These are phyloP conservation scores for Eledona agricola DNA, from an alignment of 2,888 invertebrate genomes.

Conservation along the genomic window DNA sequence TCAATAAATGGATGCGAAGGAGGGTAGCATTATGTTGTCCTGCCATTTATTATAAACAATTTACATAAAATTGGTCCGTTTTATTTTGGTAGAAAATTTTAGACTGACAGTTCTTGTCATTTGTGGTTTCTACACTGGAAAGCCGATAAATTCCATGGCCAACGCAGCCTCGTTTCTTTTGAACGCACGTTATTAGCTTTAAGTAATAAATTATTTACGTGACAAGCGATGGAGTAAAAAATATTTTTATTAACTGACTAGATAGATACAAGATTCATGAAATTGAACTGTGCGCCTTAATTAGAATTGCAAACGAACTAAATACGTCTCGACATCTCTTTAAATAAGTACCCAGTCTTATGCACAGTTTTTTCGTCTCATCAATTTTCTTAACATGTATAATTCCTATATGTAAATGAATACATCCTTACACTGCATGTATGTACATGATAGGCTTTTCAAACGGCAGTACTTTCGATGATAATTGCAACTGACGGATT, in stretches of 20 bases:
- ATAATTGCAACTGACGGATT: constrained; percentile 6
- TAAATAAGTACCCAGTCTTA: constrained; percentile 48
- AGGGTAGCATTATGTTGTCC: too few species aligned
- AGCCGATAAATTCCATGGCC: too few species aligned
- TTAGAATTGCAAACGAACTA: constrained; percentile 3
- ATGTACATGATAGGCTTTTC: constrained; percentile 24
- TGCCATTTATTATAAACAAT: too few species aligned
- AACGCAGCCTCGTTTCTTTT: too few species aligned
- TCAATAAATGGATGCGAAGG: too few species aligned
- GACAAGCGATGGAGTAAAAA: constrained; percentile 19
- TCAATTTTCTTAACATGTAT: constrained; percentile 5
- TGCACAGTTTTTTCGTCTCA: constrained; percentile 29
- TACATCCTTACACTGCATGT: constrained; percentile 24
- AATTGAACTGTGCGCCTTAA: constrained; percentile 21
- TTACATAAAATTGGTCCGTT: too few species aligned
- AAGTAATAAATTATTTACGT: too few species aligned
- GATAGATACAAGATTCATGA: constrained; percentile 21
- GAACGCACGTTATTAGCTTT: too few species aligned
- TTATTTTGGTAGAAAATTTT: too few species aligned
- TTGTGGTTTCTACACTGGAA: too few species aligned
- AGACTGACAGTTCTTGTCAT: too few species aligned
- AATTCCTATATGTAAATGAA: constrained; percentile 18
- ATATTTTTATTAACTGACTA: constrained; percentile 31
- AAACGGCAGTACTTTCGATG: constrained; percentile 4
- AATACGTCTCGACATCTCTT: constrained; percentile 2